Evolutionary conservation across 2,113 vertebrate species (phyloP).

Genomic region (Ifrita kowaldi): DNA sequence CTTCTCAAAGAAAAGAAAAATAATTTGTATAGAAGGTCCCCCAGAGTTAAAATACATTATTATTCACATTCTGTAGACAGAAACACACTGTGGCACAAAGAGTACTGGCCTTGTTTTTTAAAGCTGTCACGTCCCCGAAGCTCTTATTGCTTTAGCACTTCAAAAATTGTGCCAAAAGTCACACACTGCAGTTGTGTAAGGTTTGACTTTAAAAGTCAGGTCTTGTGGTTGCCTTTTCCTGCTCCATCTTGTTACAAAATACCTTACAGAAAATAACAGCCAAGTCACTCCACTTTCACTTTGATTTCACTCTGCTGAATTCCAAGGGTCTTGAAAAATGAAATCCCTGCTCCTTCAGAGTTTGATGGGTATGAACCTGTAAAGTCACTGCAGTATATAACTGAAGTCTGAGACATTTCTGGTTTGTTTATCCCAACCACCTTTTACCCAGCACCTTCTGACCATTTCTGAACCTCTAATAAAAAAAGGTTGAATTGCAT

Average conservation of each 20-base stretch:
- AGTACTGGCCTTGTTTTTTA: neutral
- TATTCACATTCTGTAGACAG: neutral
- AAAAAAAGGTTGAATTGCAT: neutral
- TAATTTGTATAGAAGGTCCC: neutral
- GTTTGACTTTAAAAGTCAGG: neutral
- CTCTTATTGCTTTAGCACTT: neutral
- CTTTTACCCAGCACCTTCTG: neutral
- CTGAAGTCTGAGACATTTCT: neutral
- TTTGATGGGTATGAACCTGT: neutral
- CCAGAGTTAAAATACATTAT: neutral
- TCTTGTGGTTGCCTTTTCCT: neutral
- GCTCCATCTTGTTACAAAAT: neutral
- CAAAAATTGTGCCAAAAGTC: neutral
- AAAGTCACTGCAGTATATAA: neutral
- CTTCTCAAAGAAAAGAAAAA: neutral
- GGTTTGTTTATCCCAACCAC: neutral
- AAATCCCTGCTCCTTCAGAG: neutral
- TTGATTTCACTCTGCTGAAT: neutral
- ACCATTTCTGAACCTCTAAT: neutral
- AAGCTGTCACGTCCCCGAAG: neutral
- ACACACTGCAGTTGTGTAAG: neutral
- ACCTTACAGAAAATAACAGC: neutral
- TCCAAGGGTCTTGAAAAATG: neutral
- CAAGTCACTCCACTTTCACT: neutral
- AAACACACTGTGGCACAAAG: neutral